Base-by-base conservation (phyloP, 2,888 invertebrate genomes). In the Drosophila phalerata region DNA sequence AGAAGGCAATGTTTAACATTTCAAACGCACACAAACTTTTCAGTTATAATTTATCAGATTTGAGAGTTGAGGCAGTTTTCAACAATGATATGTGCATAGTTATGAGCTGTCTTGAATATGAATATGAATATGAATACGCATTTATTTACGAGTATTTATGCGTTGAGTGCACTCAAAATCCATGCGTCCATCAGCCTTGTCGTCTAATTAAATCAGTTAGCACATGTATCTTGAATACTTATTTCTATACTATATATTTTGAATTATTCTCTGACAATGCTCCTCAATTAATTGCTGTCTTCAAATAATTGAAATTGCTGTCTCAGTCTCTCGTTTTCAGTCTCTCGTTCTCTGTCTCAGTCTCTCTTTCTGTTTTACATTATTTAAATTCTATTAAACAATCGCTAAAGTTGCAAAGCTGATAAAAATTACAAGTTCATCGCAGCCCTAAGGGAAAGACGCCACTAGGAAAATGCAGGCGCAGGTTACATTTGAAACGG, bases 41-140 rank as follows among this genome's bases (percentile, higher is more conserved):
- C 63, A 56, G 70, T 72, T 73, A 77, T 86, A 84, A 86, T 81
- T 82, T 82, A 86, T 87, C 71, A 74, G 85, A 84, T 84, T 77
- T 77, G 47, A 80, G 70, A 51, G 55, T 73, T 76, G 30, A 65
- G 80, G 70, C 81, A 86, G 83, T 80, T 83, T 66, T 60, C 60
- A 86, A 80, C 85, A 85, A 75, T 72, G 71, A 65, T 52, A 56
- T 85, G 74, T 67, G 70, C 79, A 82, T 49, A 71, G 69, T 67
- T 83, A 69, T 77, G 69, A 66, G 65, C 68, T 70, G 37, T 30
- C 38, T 38, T 43, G 32, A 56, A 58, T 48, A 47, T 45, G 30
- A 43, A 43, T 43, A 34, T 22, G 34, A 40, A 40, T 53, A 17
- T 17, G 53, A 53, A 17, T 28, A 15, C 15, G 28, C 5, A 28